Conservation (phyloP, 2,797 vertebrate genomes). For the Phaenicophaeus curvirostris region DNA sequence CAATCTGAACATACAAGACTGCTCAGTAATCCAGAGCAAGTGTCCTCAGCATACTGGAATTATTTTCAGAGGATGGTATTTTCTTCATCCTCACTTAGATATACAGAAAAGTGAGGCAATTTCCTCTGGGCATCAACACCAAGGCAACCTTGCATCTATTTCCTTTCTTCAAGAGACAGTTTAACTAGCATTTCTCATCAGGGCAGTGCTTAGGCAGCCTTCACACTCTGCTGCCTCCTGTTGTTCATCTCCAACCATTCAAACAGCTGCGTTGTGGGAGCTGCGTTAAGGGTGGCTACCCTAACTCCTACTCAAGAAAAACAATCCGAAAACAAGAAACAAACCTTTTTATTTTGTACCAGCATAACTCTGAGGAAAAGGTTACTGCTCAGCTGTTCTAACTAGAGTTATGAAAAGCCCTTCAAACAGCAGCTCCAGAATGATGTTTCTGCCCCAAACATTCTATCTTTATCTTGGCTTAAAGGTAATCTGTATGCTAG, state of each 20-base stretch:
- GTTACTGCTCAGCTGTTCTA: not conserved
- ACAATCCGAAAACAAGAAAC: not conserved
- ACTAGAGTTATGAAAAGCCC: accelerated
- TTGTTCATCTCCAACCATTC: not conserved
- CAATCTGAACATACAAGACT: not conserved
- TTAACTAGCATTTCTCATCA: accelerated
- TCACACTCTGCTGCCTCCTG: constrained; percentile 38
- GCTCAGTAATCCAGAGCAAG: not conserved
- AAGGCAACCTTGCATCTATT: not conserved
- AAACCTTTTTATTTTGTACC: not conserved
- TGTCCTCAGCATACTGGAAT: not conserved
- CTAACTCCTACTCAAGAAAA: not conserved
- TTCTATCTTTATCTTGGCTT: not conserved
- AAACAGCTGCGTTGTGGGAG: accelerated
- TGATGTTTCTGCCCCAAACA: not conserved
- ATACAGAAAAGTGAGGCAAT: not conserved
- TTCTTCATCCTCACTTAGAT: not conserved
- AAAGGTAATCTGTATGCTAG: not conserved
- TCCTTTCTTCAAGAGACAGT: not conserved
- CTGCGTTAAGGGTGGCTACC: not conserved
- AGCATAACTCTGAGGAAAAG: not conserved
- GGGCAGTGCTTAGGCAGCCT: not conserved
- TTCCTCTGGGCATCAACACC: not conserved
- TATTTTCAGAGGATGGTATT: not conserved
- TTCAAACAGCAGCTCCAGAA: not conserved